phyloP scores from a whole-genome alignment of 1,140 invertebrate species.

The Phthorimaea operculella region DNA sequence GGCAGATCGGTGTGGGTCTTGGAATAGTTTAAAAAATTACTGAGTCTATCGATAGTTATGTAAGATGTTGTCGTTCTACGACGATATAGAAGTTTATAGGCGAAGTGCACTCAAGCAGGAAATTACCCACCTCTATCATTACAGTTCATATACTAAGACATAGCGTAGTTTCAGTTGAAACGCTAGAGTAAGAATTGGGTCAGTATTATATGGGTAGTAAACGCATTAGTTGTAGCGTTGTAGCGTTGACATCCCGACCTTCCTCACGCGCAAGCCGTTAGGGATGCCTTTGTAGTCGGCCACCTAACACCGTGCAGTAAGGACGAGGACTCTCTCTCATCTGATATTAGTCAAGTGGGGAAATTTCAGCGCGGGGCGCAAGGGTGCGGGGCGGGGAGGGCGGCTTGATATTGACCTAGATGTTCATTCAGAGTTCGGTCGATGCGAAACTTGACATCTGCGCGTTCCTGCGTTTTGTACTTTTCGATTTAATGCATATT shows the following conservation, averaged over 20 bases:
- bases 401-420: conserved; percentile 67
- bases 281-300: neutral
- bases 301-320: conserved; percentile 7
- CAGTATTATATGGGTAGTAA: too few relatives aligned
- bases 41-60: too few relatives aligned
- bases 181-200: too few relatives aligned
- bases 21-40: too few relatives aligned
- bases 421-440: conserved; percentile 67
- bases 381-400: conserved; percentile 36
- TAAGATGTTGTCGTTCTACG: too few relatives aligned
- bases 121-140: too few relatives aligned
- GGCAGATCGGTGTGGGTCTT: too few relatives aligned
- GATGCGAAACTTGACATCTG: conserved; percentile 66
- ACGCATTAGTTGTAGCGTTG: too few relatives aligned
- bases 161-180: too few relatives aligned
- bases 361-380: conserved; percentile 36
- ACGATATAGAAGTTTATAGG: too few relatives aligned
- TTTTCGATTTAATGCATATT: conserved; percentile 55
- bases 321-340: conserved; percentile 31
- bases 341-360: conserved; percentile 44
- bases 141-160: too few relatives aligned
- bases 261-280: neutral
- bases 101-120: too few relatives aligned
- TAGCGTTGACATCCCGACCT: neutral
- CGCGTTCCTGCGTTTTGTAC: conserved; percentile 61